Percentiles rank a stretch among this genome's conserved stretches.
Evolutionary conservation across 2,113 vertebrate species (phyloP).

Genomic region (Halcyon malimbica): DNA sequence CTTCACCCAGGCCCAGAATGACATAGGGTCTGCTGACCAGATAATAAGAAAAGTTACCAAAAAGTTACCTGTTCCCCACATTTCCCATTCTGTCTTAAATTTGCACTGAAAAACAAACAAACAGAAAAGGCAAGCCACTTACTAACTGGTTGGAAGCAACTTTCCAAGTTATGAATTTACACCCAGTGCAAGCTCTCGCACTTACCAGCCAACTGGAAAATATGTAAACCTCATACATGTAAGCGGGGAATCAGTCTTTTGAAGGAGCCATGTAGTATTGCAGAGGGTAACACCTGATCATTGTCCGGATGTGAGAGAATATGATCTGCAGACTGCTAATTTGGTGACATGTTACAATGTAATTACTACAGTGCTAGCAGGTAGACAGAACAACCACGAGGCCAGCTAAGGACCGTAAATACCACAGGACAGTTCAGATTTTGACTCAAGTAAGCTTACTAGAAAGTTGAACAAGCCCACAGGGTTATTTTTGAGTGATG

Average conservation of each 20-base stretch:
- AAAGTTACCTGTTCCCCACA: background rate
- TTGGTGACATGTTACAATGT: background rate
- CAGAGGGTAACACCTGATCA: background rate
- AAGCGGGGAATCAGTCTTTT: background rate
- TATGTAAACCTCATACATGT: accelerated
- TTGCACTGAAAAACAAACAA: background rate
- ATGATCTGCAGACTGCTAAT: background rate
- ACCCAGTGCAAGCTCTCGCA: background rate
- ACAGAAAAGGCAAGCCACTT: background rate
- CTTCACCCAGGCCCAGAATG: background rate
- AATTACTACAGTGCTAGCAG: background rate
- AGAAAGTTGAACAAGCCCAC: background rate
- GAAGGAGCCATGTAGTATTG: accelerated
- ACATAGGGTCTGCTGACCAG: background rate
- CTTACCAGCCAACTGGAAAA: background rate
- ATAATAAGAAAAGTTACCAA: background rate
- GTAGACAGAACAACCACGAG: background rate
- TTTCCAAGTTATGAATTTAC: background rate
- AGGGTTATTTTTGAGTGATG: background rate
- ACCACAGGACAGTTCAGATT: background rate
- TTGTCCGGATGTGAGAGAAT: background rate
- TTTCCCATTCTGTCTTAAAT: background rate
- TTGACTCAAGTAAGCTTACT: background rate
- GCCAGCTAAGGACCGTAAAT: background rate
- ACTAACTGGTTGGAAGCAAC: background rate